Conservation (phyloP, 2,113 vertebrate genomes). For the Pimephales promelas region DNA sequence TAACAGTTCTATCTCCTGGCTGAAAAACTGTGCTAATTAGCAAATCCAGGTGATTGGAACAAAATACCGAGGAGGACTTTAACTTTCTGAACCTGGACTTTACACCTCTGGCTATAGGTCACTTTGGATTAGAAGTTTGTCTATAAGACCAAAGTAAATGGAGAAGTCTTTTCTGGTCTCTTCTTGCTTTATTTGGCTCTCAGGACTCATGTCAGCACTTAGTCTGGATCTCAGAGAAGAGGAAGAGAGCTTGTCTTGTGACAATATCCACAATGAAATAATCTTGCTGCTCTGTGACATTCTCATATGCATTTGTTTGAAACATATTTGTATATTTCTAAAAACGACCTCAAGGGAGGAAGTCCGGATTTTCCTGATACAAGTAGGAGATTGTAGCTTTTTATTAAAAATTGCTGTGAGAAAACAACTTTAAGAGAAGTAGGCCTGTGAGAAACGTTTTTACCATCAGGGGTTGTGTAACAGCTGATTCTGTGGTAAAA, state of each 20-base stretch:
- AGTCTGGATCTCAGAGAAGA: constrained; percentile 12
- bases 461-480: background rate
- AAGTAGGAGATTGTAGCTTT: background rate
- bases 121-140: background rate
- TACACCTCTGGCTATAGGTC: background rate
- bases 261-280: background rate
- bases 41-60: too few species aligned
- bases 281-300: background rate
- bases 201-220: constrained; percentile 15
- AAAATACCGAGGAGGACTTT: too few species aligned
- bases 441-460: background rate
- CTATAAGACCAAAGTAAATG: background rate
- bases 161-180: constrained; percentile 17
- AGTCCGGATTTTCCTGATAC: background rate
- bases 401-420: background rate
- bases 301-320: background rate
- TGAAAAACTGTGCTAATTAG: too few species aligned
- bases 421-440: background rate
- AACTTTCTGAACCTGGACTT: too few species aligned
- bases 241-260: constrained; percentile 22
- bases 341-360: background rate
- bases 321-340: background rate
- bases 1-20: too few species aligned
- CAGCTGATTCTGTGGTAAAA: constrained; percentile 2
- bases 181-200: constrained; percentile 21